Base-by-base conservation (phyloP, 2,888 invertebrate species). In the Brenthis hecate region DNA sequence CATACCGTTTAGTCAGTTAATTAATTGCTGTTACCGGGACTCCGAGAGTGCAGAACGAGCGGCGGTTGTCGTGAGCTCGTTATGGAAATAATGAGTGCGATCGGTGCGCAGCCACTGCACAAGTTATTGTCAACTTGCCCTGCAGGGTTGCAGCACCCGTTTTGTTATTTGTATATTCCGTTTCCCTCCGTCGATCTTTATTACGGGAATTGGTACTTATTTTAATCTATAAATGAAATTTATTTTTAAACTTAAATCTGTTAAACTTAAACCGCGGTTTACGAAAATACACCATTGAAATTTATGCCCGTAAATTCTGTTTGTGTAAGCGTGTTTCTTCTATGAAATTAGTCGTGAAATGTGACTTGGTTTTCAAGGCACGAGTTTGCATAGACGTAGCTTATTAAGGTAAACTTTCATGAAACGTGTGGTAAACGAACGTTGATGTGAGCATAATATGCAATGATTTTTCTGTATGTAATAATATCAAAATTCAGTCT, bases 1-100 rank as follows among this genome's bases (percentile, higher is more conserved):
- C 88, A 88, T 90, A 89, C 82, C 89, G 90, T 91, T 92, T 92
- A 91, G 91, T 86, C 84, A 83, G 89, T 88, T 92, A 91, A 92
- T 92, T 92, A 92, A 92, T 92, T 92, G 86, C 81, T 81, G 84
- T 85, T 85, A 85, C 87, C 85, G 86, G 84, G 85, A 85, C 79
- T 80, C 81, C 75, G 82, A 81, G 81, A 82, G 80, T 81, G 80
- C 79, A 72, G 74, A 75, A 55, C 66, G 68, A 54, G 58, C 58
- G 78, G 74, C 80, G 82, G 78, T 80, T 80, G 86, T 86, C 87
- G 88, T 84, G 80, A 83, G 85, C 87, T 91, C 85, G 91, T 91
- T 91, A 89, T 82, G 86, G 83, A 87, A 90, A 88, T 91, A 91
- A 92, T 90, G 87, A 89, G 84, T 85, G 83, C 87, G 84, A 85